Evolutionary conservation across 2,888 invertebrate genomes (phyloP).

Genomic region (Entomobrya multifasciata): DNA sequence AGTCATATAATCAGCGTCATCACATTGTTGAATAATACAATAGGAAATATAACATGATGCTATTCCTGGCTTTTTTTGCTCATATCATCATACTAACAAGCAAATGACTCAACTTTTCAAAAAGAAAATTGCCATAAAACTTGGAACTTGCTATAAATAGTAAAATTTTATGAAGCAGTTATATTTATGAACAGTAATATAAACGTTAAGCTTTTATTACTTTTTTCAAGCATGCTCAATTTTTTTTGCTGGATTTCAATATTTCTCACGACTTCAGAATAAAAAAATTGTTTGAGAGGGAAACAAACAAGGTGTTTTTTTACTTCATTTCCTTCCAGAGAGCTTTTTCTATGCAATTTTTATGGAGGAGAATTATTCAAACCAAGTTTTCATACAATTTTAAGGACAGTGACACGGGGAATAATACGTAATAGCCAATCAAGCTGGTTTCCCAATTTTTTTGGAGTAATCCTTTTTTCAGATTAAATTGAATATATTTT

Average conservation of each 20-base stretch:
- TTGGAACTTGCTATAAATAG: too few relatives aligned
- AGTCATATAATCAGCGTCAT: too few relatives aligned
- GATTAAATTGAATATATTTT: not conserved
- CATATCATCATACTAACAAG: not conserved
- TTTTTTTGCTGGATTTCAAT: slow-evolving; percentile 18
- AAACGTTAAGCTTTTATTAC: not conserved
- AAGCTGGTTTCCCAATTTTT: not conserved
- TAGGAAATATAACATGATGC: too few relatives aligned
- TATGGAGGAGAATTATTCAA: not conserved
- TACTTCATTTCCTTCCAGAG: slow-evolving; percentile 52
- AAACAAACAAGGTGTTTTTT: slow-evolving; percentile 53
- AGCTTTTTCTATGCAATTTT: slow-evolving; percentile 12
- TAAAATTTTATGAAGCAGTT: too few relatives aligned
- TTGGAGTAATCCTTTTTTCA: slow-evolving; percentile 2
- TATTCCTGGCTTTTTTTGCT: too few relatives aligned
- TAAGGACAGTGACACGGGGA: slow-evolving; percentile 69
- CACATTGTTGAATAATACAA: slow-evolving; percentile 1
- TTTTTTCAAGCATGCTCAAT: not conserved
- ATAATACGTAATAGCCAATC: slow-evolving; percentile 2
- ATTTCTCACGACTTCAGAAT: slow-evolving; percentile 58
- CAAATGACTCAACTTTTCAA: not conserved
- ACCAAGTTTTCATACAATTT: slow-evolving; percentile 40
- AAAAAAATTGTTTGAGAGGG: slow-evolving; percentile 4
- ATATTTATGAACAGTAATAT: too few relatives aligned
- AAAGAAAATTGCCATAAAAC: not conserved